These are phyloP conservation scores for Lacerta viridis DNA, from an alignment of 2,797 vertebrate genomes.

Conservation along the genomic window DNA sequence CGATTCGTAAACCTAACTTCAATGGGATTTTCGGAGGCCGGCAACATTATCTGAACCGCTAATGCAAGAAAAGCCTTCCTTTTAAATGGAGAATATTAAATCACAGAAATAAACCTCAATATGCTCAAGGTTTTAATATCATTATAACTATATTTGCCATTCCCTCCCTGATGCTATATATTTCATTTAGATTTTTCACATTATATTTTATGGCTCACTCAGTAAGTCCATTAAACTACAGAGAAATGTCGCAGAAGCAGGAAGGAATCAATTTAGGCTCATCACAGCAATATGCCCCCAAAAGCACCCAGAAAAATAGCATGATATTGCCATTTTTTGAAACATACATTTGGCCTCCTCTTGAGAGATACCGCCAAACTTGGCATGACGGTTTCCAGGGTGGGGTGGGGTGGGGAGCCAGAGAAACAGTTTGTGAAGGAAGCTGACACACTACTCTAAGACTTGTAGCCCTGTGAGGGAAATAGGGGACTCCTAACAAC, in stretches of 20 bases:
- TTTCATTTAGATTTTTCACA: neutral
- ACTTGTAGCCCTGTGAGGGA: too few species aligned
- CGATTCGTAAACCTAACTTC: neutral
- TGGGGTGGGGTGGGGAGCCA: too few species aligned
- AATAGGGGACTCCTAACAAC: too few species aligned
- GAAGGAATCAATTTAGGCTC: neutral
- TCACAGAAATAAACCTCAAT: neutral
- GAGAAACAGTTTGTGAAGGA: too few species aligned
- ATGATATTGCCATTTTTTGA: too few species aligned
- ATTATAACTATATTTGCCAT: neutral
- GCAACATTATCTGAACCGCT: neutral
- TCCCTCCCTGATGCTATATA: neutral
- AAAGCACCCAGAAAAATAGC: too few species aligned
- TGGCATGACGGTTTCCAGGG: too few species aligned
- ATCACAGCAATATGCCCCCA: neutral
- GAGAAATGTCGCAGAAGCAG: neutral
- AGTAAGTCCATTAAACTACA: neutral
- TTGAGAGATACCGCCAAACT: too few species aligned
- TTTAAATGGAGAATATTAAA: neutral
- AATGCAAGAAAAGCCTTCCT: neutral
- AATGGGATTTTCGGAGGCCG: neutral
- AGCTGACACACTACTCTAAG: too few species aligned
- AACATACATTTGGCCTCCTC: too few species aligned
- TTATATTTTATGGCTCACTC: neutral
- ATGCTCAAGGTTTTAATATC: neutral